phyloP scores from a whole-genome alignment of 1,140 invertebrate genomes.

The Acyrthosiphon pisum region DNA sequence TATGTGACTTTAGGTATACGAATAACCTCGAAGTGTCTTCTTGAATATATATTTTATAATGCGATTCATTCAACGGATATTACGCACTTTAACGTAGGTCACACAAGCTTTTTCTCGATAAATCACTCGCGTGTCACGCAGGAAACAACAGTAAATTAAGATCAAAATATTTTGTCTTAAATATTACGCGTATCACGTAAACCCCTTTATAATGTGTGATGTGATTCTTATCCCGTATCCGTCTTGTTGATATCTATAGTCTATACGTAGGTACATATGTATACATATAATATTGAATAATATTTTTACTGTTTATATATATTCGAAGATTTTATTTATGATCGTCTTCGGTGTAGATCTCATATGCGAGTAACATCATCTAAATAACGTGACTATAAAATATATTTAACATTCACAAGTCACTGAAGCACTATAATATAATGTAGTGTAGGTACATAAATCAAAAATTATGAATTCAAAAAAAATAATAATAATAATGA shows the following conservation, averaged over 20 bases:
- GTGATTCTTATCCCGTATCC: neutral
- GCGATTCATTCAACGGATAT: neutral
- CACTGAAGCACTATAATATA: neutral
- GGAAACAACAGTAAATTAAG: neutral
- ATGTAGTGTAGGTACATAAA: neutral
- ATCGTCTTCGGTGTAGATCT: neutral
- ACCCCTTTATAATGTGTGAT: neutral
- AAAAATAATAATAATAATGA: neutral
- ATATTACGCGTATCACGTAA: neutral
- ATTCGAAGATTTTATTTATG: neutral
- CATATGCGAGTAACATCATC: neutral
- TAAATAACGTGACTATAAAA: slow-evolving; percentile 14
- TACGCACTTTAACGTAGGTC: neutral
- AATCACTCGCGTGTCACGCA: neutral
- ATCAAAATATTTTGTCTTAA: neutral
- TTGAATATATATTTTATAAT: neutral
- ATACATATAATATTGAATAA: neutral
- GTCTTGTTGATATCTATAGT: no score
- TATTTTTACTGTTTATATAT: neutral
- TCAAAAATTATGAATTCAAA: neutral
- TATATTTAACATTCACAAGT: neutral
- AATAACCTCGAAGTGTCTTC: slow-evolving; percentile 21
- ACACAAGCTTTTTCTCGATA: neutral
- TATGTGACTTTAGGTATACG: neutral
- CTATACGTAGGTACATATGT: neutral